Evolutionary conservation across 2,888 invertebrate genomes (phyloP), one percentile per base, ranked within the genome.

Genomic region (Dynastes grantii): DNA sequence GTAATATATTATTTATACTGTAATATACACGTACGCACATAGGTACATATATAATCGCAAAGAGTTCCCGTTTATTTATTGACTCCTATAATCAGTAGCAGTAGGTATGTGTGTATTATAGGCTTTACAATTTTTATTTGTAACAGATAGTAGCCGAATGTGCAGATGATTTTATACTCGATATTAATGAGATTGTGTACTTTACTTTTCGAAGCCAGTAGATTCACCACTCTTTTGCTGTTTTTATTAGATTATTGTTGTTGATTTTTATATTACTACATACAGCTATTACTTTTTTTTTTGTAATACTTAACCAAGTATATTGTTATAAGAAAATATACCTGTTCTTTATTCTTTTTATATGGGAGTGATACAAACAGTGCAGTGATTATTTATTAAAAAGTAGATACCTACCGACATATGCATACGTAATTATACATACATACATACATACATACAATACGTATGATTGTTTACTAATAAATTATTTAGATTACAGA

Each of bases 351-450:
- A 22, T 8, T 58, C 45, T 45, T 45, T 45, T 45, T 22, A 22
- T 65, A 32, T 37, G 32, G 29, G 63, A 78, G 78, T 78, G 78
- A 78, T 78, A 78, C 63, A 64, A 53, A 78, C 78, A 71, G 78
- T 71, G 71, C 64, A 73, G 55, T 71, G 70, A 71, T 78, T 51
- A 55, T 76, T 76, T 70, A 71, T 71, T 61, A 77, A 70, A 22
- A 22, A 27, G 4, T 78, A 76, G 70, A 16, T 70, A 63, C 55
- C 16, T 58, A 58, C 45, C 32, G 32, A 37, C 32, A 37, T 22
- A 22, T 22, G 22, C 22, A 22, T 22, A 22, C 22, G 22, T 22
- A 22, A 22, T 22, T 22, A 37, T 37, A 37, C 71, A 63, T 78
- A 40, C 65, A 64, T 76, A 58, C 77, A 77, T 77, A 32, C 76